A percentile compares a stretch with the other conserved stretches of the same genome.
These are phyloP conservation scores for Harpalus rubripes DNA, from an alignment of 2,888 invertebrate genomes.

Conservation along the genomic window DNA sequence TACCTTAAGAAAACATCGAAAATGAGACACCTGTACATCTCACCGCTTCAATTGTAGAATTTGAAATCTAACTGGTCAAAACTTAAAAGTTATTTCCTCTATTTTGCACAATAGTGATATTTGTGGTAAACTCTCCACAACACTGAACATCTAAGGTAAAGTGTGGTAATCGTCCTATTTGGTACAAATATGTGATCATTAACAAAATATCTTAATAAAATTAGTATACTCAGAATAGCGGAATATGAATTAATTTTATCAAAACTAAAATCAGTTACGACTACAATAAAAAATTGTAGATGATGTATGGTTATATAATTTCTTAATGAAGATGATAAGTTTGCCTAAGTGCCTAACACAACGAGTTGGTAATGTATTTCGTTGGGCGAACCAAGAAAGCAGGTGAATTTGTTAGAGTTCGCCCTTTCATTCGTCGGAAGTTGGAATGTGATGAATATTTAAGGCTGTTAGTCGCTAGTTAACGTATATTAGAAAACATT, in stretches of 20 bases:
- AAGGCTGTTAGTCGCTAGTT: constrained; percentile 56
- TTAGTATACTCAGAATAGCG: no score
- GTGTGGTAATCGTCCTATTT: no score
- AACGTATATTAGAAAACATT: constrained; percentile 63
- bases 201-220: no score
- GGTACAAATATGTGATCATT: no score
- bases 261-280: neutral
- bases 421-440: constrained; percentile 38
- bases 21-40: no score
- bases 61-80: no score
- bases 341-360: neutral
- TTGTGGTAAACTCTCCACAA: no score
- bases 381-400: constrained; percentile 20
- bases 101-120: no score
- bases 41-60: no score
- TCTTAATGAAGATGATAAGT: neutral
- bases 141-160: no score
- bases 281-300: neutral
- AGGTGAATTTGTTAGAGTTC: constrained; percentile 56
- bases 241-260: neutral
- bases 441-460: constrained; percentile 61
- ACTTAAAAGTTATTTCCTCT: no score
- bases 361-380: constrained; percentile 13
- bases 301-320: neutral
- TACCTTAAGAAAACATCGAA: no score